Conservation (phyloP, 2,113 vertebrate species). For the Pangasianodon gigas region DNA sequence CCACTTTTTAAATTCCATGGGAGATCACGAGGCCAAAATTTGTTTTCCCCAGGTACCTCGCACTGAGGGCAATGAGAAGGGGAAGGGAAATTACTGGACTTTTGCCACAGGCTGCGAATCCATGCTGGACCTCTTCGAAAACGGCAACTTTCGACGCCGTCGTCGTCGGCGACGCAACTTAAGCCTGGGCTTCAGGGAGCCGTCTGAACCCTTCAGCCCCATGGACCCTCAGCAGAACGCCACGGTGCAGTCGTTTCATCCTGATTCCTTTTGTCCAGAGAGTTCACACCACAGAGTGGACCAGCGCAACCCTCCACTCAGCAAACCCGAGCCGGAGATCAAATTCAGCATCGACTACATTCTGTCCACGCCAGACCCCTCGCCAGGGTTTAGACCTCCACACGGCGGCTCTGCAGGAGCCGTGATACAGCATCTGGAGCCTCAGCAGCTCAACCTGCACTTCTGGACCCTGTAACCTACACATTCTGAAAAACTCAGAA, state of each 20-base stretch:
- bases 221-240: conserved; percentile 60
- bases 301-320: conserved; percentile 60
- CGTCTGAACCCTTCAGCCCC: conserved; percentile 65
- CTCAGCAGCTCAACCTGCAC: conserved; percentile 79
- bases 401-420: conserved; percentile 66
- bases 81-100: conserved; percentile 98
- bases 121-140: conserved; percentile 96
- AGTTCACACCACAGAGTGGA: conserved; percentile 58
- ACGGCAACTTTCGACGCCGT: conserved; percentile 90
- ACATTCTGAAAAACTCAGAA: neutral
- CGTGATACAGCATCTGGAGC: conserved; percentile 73
- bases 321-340: conserved; percentile 85
- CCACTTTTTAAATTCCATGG: neutral
- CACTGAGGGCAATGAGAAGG: conserved; percentile 91
- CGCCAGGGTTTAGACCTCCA: conserved; percentile 73
- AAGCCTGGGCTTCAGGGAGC: conserved; percentile 78
- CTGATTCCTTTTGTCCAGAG: conserved; percentile 71
- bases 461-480: conserved; percentile 82
- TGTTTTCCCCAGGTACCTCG: conserved; percentile 83
- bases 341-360: conserved; percentile 99
- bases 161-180: conserved; percentile 83
- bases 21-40: neutral
- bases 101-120: conserved; percentile 93
- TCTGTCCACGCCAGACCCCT: conserved; percentile 86
- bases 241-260: conserved; percentile 56